Base-by-base conservation (phyloP, 1,140 invertebrate genomes). In the Orchesella cincta region DNA sequence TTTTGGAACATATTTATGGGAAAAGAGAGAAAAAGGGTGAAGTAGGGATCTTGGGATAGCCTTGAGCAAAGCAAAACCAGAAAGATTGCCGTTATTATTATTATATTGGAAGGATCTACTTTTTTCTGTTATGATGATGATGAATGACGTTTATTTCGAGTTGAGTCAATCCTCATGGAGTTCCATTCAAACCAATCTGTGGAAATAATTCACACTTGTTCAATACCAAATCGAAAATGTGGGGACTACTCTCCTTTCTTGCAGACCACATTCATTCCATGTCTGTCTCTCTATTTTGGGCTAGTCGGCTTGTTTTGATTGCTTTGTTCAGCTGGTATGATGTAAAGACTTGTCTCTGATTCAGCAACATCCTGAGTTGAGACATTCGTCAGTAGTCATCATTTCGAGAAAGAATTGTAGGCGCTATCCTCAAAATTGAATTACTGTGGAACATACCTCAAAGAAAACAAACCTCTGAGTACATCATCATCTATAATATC, bases 201-300 rank as follows among this genome's bases (percentile, higher is more conserved):
- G 31, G 62, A 67, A 67, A 67, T 67, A 67, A 67, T 67, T 67
- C 62, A 67, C 62, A 67, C 62, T 67, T 67, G 62, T 67, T 67
- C 62, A 67, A 67, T 67, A 67, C 29, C 12, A 18, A 23, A 5
- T 57, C 54, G 23, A 57, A 57, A 57, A 57, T 57, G 8, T 8
- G 54, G 26, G 54, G 54, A 23, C 12, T 57, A 23, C 12, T 5
- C 54, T 57, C 5, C 26, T 57, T 8, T 57, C 39, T 12, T 57
- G 54, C 54, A 26, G n/a, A n/a, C 14, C n/a, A 23, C 54, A 57
- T 23, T 57, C n/a, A 57, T 23, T 57, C 14, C n/a, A 57, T 57
- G 54, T 57, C 12, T 57, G 54, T n/a, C n/a, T n/a, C n/a, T n/a
- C n/a, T n/a, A n/a, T n/a, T n/a, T n/a, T n/a, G n/a, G n/a, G n/a